Evolutionary conservation across 2,888 invertebrate genomes (phyloP), one percentile per base, ranked within the genome.

Genomic region (Stenodema calcarata): DNA sequence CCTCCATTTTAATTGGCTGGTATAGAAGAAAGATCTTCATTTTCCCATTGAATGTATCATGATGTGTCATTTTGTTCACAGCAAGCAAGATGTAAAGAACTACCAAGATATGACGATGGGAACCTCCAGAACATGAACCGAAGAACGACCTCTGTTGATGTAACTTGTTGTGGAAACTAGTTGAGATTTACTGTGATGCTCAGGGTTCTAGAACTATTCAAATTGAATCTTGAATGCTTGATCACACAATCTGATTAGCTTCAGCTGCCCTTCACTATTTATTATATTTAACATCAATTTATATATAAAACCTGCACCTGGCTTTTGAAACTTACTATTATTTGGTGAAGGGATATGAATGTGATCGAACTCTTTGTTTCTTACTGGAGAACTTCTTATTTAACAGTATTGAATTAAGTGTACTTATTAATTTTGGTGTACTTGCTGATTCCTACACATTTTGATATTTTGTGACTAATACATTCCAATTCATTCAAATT

Each of bases 61-160:
- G 35, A 35, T 35, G 35, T 35, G 2, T 4, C n/a, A 28, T 41
- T 70, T 75, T 76, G 11, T 54, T 89, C 92, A 18, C 92, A 95
- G 94, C 96, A 96, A 93, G 96, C 96, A n/a, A 94, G 95, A 91
- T 95, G 94, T 92, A 96, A 96, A 92, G 96, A 96, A 91, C 91
- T 95, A 89, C 95, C 95, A 41, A 94, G 95, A 91, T 95, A 95
- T 90, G 95, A 95, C 90, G 88, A 88, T 27, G 93, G 94, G 79
- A 94, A 93, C 90, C 92, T 94, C 90, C 94, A 95, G 41, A 94
- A 94, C 69, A 94, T 95, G 89, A 95, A 95, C 90, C 95, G 95
- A 50, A 94, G 94, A 90, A 94, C 95, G 23, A 94, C 95, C 79
- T 93, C 94, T 11, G 93, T 95, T 54, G 94, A 94, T 86, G 95